These are phyloP conservation scores for Ceryle rudis DNA, from an alignment of 2,797 vertebrate genomes.

Conservation along the genomic window DNA sequence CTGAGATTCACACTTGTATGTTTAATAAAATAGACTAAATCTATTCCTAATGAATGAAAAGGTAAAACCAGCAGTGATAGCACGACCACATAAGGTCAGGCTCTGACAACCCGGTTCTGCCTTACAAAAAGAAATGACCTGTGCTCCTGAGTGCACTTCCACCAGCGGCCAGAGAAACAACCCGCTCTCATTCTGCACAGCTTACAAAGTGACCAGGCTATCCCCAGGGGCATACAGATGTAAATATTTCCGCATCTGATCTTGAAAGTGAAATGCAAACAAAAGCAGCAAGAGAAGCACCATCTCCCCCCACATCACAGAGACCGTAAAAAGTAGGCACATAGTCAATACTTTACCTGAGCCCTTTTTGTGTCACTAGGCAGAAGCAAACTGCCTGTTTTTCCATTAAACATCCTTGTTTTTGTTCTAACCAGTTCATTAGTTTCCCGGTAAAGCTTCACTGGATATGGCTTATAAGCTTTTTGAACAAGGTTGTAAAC, in stretches of 20 bases:
- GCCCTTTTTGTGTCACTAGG: constrained; percentile 93
- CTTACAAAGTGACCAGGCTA: background rate
- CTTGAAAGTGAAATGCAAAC: background rate
- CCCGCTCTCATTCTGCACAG: background rate
- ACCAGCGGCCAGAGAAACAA: background rate
- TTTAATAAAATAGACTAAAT: background rate
- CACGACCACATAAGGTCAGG: background rate
- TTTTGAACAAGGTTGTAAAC: constrained; percentile 85
- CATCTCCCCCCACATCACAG: background rate
- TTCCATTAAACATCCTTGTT: constrained; percentile 89
- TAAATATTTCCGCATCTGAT: background rate
- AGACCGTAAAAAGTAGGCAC: background rate
- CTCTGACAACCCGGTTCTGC: background rate
- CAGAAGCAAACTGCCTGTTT: constrained; percentile 93
- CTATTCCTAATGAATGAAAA: background rate
- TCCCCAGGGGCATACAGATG: background rate
- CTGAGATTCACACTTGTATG: background rate
- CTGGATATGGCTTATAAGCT: constrained; percentile 81
- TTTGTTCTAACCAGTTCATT: constrained; percentile 93
- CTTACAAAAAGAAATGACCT: background rate
- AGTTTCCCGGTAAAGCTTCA: constrained; percentile 90
- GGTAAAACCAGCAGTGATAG: fast-evolving
- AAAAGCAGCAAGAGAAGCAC: background rate
- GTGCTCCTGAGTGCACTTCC: background rate
- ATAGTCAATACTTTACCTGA: constrained; percentile 80